These are phyloP conservation scores for Thymelicus acteon DNA, from an alignment of 2,888 invertebrate genomes.

Conservation along the genomic window DNA sequence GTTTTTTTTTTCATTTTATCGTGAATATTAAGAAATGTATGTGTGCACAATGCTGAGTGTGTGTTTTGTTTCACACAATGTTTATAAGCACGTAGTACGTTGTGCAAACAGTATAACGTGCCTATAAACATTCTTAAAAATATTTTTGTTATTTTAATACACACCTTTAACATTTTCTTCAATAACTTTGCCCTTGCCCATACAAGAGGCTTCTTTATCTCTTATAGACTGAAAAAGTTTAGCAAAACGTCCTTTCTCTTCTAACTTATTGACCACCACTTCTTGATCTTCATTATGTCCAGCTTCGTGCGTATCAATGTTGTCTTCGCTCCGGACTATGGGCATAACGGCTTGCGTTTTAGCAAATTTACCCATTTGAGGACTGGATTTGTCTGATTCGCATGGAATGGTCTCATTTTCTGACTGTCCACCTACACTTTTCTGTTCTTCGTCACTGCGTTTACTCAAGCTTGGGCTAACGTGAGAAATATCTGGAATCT, in stretches of 20 bases:
- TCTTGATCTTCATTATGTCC: slow-evolving; percentile 64
- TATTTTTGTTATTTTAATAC: neutral
- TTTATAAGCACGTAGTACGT: no score
- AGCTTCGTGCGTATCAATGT: slow-evolving; percentile 61
- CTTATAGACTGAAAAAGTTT: slow-evolving; percentile 74
- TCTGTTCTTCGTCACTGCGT: slow-evolving; percentile 76
- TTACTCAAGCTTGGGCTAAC: slow-evolving; percentile 74
- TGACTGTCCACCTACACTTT: slow-evolving; percentile 75
- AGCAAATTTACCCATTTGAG: slow-evolving; percentile 67
- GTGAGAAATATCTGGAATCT: slow-evolving; percentile 71
- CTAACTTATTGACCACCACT: slow-evolving; percentile 68
- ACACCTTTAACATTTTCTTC: slow-evolving; percentile 74
- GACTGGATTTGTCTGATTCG: slow-evolving; percentile 79
- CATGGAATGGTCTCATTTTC: slow-evolving; percentile 81
- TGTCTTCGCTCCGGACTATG: slow-evolving; percentile 76
- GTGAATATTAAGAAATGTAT: no score
- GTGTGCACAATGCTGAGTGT: no score
- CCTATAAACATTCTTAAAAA: no score
- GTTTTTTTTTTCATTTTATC: no score
- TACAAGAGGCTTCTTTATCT: slow-evolving; percentile 78
- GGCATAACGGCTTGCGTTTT: slow-evolving; percentile 82
- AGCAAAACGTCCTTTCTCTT: slow-evolving; percentile 74
- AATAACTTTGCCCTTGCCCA: slow-evolving; percentile 80
- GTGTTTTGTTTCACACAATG: no score
- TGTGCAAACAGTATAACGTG: no score